Evolutionary conservation across 2,797 vertebrate species (phyloP).

Genomic region (Chaetophractus vellerosus): DNA sequence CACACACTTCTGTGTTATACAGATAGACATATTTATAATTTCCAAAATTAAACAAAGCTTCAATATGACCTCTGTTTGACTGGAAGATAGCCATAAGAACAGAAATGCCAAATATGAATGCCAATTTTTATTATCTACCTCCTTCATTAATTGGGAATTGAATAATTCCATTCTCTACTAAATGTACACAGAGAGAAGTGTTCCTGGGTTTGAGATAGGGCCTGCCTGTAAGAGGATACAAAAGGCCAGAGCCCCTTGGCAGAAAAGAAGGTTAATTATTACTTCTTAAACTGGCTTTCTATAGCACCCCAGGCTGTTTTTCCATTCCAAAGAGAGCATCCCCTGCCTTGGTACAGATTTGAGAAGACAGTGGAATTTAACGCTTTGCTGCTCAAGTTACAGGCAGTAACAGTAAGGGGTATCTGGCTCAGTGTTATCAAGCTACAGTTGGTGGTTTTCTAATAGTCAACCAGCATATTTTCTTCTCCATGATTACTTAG

Average conservation of each 20-base stretch:
- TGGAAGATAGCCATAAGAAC: conserved; percentile 41
- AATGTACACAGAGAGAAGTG: conserved; percentile 16
- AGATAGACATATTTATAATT: background rate
- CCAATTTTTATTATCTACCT: conserved; percentile 16
- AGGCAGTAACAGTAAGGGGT: background rate
- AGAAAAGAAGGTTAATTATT: conserved; percentile 29
- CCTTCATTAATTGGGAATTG: background rate
- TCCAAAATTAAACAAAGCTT: conserved; percentile 56
- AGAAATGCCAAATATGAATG: conserved; percentile 24
- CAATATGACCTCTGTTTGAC: conserved; percentile 10
- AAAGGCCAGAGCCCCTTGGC: background rate
- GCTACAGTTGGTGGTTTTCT: conserved; percentile 35
- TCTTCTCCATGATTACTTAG: conserved; percentile 34
- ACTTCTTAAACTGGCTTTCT: conserved; percentile 44
- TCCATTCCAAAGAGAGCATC: conserved; percentile 11
- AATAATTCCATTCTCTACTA: conserved; percentile 50
- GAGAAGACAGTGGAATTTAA: conserved; percentile 38
- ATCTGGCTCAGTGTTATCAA: background rate
- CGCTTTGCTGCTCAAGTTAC: background rate
- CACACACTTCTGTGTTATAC: background rate
- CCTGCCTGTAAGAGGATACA: background rate
- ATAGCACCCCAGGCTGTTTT: background rate
- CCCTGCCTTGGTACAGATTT: conserved; percentile 10
- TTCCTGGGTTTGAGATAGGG: conserved; percentile 19
- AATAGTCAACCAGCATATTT: conserved; percentile 11